Percentiles rank a stretch among this genome's conserved stretches.
These are phyloP conservation scores for Struthidea cinerea DNA, from an alignment of 2,113 vertebrate species.

Conservation along the genomic window DNA sequence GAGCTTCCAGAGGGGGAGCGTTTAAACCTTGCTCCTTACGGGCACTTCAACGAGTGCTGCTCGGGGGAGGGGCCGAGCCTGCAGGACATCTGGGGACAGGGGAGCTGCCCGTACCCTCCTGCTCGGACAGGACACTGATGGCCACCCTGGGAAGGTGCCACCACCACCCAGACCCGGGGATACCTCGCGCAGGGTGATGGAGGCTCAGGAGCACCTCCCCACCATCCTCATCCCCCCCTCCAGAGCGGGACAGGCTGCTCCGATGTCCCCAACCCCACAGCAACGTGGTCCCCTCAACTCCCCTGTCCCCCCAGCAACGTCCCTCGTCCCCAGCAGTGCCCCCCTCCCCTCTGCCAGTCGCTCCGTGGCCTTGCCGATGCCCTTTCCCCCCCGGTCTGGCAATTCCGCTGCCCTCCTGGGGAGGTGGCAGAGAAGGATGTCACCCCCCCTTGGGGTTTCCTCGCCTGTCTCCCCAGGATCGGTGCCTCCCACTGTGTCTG, in stretches of 20 bases:
- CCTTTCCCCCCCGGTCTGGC: neutral
- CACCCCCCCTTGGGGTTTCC: neutral
- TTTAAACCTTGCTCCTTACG: neutral
- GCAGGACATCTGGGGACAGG: neutral
- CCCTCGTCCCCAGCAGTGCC: neutral
- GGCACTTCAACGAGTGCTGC: neutral
- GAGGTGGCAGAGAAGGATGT: neutral
- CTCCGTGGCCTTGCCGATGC: neutral
- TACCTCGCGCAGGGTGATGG: too few relatives aligned
- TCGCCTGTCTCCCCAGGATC: neutral
- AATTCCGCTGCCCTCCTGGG: neutral
- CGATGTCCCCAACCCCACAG: fast-evolving
- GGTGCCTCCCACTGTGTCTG: neutral
- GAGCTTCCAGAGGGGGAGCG: neutral
- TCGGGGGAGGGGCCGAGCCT: neutral
- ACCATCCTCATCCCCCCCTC: neutral
- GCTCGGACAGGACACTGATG: fast-evolving
- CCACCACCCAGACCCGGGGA: neutral
- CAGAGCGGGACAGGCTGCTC: neutral
- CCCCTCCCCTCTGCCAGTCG: neutral
- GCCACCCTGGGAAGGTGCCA: neutral
- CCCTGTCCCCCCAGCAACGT: neutral
- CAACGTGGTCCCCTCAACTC: too few relatives aligned
- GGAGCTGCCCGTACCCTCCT: neutral
- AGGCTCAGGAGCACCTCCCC: neutral